These are phyloP conservation scores for Drosophila peninsularis DNA, from an alignment of 2,888 invertebrate species.

Conservation along the genomic window DNA sequence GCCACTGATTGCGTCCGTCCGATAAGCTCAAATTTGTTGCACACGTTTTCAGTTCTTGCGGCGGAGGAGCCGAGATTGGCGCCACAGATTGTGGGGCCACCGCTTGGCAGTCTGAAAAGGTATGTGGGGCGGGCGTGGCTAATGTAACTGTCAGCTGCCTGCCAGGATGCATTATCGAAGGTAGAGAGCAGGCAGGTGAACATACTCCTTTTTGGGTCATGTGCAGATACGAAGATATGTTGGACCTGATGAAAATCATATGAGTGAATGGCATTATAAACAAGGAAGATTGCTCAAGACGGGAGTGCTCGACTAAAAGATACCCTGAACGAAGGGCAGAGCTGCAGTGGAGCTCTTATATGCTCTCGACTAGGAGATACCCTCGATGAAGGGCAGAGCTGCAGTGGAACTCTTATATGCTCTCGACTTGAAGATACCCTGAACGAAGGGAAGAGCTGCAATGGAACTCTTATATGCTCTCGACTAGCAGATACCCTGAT, in stretches of 20 bases:
- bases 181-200: neutral
- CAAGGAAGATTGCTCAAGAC: neutral
- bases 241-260: neutral
- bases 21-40: conserved; percentile 60
- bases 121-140: conserved; percentile 16
- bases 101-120: neutral
- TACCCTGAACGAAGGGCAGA: neutral
- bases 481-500: too few species aligned
- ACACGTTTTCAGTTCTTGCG: neutral
- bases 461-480: too few species aligned
- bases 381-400: too few species aligned
- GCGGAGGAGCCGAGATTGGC: conserved; percentile 40
- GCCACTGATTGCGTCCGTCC: conserved; percentile 37
- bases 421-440: too few species aligned
- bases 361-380: too few species aligned
- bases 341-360: too few species aligned
- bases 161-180: neutral
- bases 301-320: neutral
- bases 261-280: neutral
- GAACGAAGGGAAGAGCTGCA: too few species aligned
- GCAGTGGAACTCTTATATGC: too few species aligned
- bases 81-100: conserved; percentile 37
- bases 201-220: neutral
- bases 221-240: neutral
- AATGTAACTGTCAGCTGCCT: neutral